Evolutionary conservation across 2,797 vertebrate genomes (phyloP).

Genomic region (Heteromormyrus szaboi): DNA sequence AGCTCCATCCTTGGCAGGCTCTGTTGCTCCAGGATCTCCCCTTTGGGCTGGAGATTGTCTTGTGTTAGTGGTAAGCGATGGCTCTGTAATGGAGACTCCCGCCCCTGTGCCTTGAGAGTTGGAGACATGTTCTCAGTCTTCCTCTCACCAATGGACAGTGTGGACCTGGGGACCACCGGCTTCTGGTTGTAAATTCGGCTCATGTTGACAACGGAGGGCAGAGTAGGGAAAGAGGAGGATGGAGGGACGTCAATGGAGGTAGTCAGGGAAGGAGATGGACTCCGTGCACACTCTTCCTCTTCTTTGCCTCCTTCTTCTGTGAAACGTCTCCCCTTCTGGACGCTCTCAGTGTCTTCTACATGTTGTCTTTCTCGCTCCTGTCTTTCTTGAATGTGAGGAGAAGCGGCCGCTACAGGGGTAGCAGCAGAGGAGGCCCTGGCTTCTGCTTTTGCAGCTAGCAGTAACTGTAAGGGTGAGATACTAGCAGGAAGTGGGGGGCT

Average conservation of each 20-base stretch:
- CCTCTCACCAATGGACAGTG: slow-evolving; percentile 52
- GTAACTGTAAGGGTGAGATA: slow-evolving; percentile 41
- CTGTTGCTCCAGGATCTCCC: neutral
- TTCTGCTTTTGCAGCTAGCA: slow-evolving; percentile 45
- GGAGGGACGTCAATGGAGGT: slow-evolving; percentile 37
- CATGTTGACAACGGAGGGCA: slow-evolving; percentile 55
- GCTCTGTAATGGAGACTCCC: slow-evolving; percentile 34
- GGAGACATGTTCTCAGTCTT: slow-evolving; percentile 45
- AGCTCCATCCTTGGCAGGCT: neutral
- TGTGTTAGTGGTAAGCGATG: neutral
- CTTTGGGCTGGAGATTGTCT: neutral
- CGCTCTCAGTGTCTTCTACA: slow-evolving; percentile 43
- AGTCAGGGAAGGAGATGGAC: slow-evolving; percentile 32
- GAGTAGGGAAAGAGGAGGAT: slow-evolving; percentile 38
- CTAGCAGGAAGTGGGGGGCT: slow-evolving; percentile 63
- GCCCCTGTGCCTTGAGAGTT: slow-evolving; percentile 49
- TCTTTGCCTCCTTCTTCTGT: slow-evolving; percentile 29
- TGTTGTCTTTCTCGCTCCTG: slow-evolving; percentile 37
- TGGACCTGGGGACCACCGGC: slow-evolving; percentile 49
- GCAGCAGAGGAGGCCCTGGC: slow-evolving; percentile 18
- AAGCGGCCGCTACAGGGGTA: slow-evolving; percentile 26
- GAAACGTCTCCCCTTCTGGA: slow-evolving; percentile 18
- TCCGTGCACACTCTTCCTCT: slow-evolving; percentile 37
- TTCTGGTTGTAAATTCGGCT: slow-evolving; percentile 66
- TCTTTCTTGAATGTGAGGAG: slow-evolving; percentile 29